Conservation (phyloP, 2,888 invertebrate genomes). For the Pedicia rivosa region DNA sequence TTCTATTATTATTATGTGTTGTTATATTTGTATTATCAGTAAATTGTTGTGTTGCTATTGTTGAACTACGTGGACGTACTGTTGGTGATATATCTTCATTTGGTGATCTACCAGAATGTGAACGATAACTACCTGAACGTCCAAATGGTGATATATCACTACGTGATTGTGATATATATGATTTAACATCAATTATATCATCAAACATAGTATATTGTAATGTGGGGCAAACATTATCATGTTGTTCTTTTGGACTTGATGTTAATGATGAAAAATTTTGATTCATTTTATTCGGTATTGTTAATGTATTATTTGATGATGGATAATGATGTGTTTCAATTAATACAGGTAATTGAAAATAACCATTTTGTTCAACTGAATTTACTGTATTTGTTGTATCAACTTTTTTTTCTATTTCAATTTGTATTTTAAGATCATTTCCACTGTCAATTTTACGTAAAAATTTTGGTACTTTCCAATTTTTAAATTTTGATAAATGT, state of each 20-base stretch:
- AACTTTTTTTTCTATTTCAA: conserved; percentile 12
- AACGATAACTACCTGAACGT: conserved; percentile 52
- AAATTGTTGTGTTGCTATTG: conserved; percentile 30
- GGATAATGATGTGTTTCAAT: conserved; percentile 34
- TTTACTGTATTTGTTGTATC: conserved; percentile 11
- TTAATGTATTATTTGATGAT: conserved; percentile 28
- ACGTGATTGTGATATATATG: conserved; percentile 55
- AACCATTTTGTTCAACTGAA: conserved; percentile 31
- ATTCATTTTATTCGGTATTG: conserved; percentile 20
- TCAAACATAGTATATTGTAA: conserved; percentile 38
- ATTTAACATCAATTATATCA: conserved; percentile 53
- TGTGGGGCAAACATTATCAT: conserved; percentile 15
- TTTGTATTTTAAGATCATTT: background rate
- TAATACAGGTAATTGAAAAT: conserved; percentile 49
- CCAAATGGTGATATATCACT: conserved; percentile 56
- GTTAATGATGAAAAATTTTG: conserved; percentile 22
- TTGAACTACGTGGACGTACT: conserved; percentile 29
- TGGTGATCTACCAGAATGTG: conserved; percentile 46
- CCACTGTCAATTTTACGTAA: conserved; percentile 39
- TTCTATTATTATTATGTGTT: conserved; percentile 7
- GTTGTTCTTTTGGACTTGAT: conserved; percentile 19
- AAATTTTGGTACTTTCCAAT: conserved; percentile 54
- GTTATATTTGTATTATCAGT: conserved; percentile 16
- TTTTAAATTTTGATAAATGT: conserved; percentile 39
- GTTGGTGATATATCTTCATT: conserved; percentile 33